A percentile compares a stretch with the other conserved stretches of the same genome.
These are phyloP conservation scores for Latheticus oryzae DNA, from an alignment of 2,888 invertebrate species.

Conservation along the genomic window DNA sequence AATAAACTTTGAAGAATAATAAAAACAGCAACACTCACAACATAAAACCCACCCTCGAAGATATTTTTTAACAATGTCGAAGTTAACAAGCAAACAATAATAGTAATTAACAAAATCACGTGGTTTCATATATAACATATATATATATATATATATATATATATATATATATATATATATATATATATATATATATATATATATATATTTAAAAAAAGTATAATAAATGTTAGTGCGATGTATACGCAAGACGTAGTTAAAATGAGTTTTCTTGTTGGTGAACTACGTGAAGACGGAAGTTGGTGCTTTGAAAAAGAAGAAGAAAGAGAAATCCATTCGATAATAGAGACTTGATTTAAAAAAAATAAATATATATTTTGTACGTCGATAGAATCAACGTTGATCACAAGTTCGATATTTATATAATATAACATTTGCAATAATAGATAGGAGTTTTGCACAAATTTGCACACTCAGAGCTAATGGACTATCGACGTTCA, in stretches of 20 bases:
- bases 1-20: slow-evolving; percentile 46
- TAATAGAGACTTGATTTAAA: slow-evolving; percentile 37
- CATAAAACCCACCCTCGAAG: slow-evolving; percentile 38
- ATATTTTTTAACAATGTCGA: slow-evolving; percentile 56
- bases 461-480: slow-evolving; percentile 54
- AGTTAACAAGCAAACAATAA: slow-evolving; percentile 56
- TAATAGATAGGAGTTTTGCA: slow-evolving; percentile 56
- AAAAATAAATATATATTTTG: slow-evolving; percentile 50
- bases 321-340: slow-evolving; percentile 13
- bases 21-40: slow-evolving; percentile 34
- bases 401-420: slow-evolving; percentile 50
- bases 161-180: too few species aligned
- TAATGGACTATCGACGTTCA: slow-evolving; percentile 57
- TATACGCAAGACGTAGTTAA: slow-evolving; percentile 54
- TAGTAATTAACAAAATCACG: slow-evolving; percentile 52
- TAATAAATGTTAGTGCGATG: slow-evolving; percentile 62
- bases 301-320: too few species aligned
- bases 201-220: slow-evolving; percentile 43
- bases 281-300: slow-evolving; percentile 46
- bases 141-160: too few species aligned
- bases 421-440: slow-evolving; percentile 53
- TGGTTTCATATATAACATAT: slow-evolving; percentile 51
- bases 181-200: too few species aligned
- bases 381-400: slow-evolving; percentile 56
- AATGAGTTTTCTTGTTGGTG: slow-evolving; percentile 48